These are phyloP conservation scores for Bruchidius siliquastri DNA, from an alignment of 2,888 invertebrate species.

Conservation along the genomic window DNA sequence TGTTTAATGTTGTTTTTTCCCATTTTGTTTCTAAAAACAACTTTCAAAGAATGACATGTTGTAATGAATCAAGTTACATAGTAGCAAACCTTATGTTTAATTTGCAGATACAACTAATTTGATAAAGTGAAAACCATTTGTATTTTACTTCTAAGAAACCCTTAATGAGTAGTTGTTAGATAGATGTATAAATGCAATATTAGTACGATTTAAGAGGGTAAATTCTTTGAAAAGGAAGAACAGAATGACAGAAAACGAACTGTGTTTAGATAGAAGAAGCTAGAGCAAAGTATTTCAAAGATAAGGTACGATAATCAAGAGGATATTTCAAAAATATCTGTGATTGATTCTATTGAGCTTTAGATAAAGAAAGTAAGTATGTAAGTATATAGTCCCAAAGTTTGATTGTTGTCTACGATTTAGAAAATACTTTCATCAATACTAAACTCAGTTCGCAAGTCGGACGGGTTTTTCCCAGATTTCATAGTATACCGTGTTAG, in stretches of 20 bases:
- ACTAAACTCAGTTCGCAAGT: too few relatives aligned
- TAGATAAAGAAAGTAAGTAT: neutral
- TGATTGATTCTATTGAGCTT: slow-evolving; percentile 8
- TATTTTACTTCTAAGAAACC: neutral
- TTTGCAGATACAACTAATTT: neutral
- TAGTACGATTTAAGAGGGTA: neutral
- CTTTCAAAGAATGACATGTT: too few relatives aligned
- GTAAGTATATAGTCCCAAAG: neutral
- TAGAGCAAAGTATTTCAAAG: neutral
- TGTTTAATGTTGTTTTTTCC: too few relatives aligned
- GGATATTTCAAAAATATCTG: slow-evolving; percentile 4
- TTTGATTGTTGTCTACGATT: neutral
- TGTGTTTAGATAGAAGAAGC: neutral
- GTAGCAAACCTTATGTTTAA: too few relatives aligned
- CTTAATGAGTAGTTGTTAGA: neutral
- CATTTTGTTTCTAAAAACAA: too few relatives aligned
- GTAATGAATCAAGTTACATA: too few relatives aligned
- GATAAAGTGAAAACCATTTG: neutral
- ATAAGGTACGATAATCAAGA: slow-evolving; percentile 2
- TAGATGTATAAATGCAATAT: neutral
- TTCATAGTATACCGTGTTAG: too few relatives aligned
- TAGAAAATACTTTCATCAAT: too few relatives aligned
- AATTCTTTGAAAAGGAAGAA: neutral
- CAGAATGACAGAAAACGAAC: neutral
- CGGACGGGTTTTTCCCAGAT: too few relatives aligned